Evolutionary conservation across 2,797 vertebrate species (phyloP).

Genomic region (Myotis daubentonii): DNA sequence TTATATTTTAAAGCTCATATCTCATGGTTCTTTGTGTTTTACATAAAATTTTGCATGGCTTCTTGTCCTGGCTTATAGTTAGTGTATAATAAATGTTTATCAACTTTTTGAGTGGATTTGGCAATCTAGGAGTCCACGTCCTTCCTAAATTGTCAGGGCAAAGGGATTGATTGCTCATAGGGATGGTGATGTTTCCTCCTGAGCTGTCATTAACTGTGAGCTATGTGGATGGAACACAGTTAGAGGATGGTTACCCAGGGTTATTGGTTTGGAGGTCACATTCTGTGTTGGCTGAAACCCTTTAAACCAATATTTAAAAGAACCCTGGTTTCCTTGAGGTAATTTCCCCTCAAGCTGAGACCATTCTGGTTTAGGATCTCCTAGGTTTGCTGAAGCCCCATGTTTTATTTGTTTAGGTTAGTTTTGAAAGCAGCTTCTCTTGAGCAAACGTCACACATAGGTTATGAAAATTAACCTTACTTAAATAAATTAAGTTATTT

Average conservation of each 20-base stretch:
- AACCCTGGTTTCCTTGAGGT: background rate
- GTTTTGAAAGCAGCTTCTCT: slow-evolving; percentile 24
- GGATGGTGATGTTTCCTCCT: background rate
- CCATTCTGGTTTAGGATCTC: background rate
- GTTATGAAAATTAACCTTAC: slow-evolving; percentile 1
- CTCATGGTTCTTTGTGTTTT: background rate
- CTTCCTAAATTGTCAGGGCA: background rate
- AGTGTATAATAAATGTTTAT: background rate
- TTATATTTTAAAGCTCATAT: slow-evolving; percentile 38
- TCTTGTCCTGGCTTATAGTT: background rate
- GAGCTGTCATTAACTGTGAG: background rate
- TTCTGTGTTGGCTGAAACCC: background rate
- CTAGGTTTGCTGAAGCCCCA: background rate
- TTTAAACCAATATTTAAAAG: slow-evolving; percentile 32
- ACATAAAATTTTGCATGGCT: background rate
- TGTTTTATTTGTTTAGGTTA: slow-evolving; percentile 33
- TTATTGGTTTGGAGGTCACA: background rate
- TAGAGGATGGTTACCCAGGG: background rate
- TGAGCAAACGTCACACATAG: background rate
- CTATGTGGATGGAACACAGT: background rate
- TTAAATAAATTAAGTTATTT: background rate
- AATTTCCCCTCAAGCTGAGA: background rate
- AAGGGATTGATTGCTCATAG: background rate
- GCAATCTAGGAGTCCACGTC: background rate
- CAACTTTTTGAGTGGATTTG: background rate